These are phyloP conservation scores for Lottia gigantea DNA, from an alignment of 2,888 invertebrate species.

Conservation along the genomic window DNA sequence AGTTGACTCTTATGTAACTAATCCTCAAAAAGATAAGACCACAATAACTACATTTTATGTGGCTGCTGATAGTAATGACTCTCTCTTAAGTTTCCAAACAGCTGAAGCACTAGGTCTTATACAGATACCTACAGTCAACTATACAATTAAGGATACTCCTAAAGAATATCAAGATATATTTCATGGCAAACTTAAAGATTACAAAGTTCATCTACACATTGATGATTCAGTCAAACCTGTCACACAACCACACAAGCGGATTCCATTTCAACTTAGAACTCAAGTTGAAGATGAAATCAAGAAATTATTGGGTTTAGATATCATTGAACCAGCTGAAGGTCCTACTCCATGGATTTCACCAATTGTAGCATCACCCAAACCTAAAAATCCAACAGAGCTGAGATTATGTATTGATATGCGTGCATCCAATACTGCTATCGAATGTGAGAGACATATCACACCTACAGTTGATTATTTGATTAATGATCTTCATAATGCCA, in stretches of 20 bases:
- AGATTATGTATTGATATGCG: conserved; percentile 44
- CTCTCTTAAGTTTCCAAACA: conserved; percentile 10
- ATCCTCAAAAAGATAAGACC: background rate
- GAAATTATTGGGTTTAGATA: conserved; percentile 20
- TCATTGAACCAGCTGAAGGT: conserved; percentile 29
- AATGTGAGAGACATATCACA: conserved; percentile 34
- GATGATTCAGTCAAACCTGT: conserved; percentile 29
- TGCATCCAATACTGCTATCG: conserved; percentile 36
- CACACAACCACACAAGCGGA: conserved; percentile 28
- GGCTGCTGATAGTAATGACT: background rate
- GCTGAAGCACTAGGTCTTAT: background rate
- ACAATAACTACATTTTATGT: conserved; percentile 5
- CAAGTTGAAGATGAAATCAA: too few relatives aligned
- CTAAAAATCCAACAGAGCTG: conserved; percentile 30
- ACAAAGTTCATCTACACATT: conserved; percentile 19
- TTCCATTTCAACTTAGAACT: conserved; percentile 34
- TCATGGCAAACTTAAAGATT: conserved; percentile 28
- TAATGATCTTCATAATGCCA: conserved; percentile 34
- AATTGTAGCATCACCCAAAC: conserved; percentile 28
- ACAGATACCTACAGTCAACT: too few relatives aligned
- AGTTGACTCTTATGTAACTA: background rate
- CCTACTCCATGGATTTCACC: conserved; percentile 26
- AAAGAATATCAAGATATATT: too few relatives aligned
- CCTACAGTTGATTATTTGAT: conserved; percentile 43
- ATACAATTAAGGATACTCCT: too few relatives aligned